Base-by-base conservation (phyloP, 2,113 vertebrate species). In the Fukomys damarensis region DNA sequence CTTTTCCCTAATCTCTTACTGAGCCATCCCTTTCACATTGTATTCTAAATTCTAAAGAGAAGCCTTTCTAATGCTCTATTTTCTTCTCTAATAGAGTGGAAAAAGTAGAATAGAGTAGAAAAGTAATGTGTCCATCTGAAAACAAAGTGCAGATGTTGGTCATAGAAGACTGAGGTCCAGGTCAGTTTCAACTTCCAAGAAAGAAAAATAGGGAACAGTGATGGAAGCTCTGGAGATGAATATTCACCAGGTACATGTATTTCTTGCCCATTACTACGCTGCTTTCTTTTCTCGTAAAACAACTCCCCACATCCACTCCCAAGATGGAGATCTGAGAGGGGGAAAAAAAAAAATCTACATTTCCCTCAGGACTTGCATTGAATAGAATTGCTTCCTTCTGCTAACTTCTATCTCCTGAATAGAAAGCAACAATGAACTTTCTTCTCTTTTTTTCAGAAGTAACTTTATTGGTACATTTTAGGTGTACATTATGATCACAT, bases 291-390 rank as follows among this genome's bases (percentile, higher is more conserved):
- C 66, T 38, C 66, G 20, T 38, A 70, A 20, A 20, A 72, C 0
- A 2, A 24, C 7, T 22, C 19, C n/a, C n/a, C 19, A 19, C 5
- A 11, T 2, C 7, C n/a, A 72, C 7, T 38, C n/a, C 38, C n/a
- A 52, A 77, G 30, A 52, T 28, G 26, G 28, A 8, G 74, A 77
- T 32, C 7, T 10, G 46, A 77, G 28, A 77, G 49, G 16, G 46
- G n/a, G n/a, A 56, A 5, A 58, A 56, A 77, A 17, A 52, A 30
- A 7, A 30, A 30, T 3, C 28, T 81, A 24, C 5, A 38, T 38
- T 24, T 46, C 46, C 41, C 41, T 74, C 70, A 74, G 38, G 41
- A 43, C 41, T 43, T 26, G 22, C 24, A 28, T 26, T 74, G 72
- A 43, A 28, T 13, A 76, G 7, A 76, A 0, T 11, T 76, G 11